Evolutionary conservation across 2,888 invertebrate species (phyloP).

Genomic region (Pseudococcus longispinus): DNA sequence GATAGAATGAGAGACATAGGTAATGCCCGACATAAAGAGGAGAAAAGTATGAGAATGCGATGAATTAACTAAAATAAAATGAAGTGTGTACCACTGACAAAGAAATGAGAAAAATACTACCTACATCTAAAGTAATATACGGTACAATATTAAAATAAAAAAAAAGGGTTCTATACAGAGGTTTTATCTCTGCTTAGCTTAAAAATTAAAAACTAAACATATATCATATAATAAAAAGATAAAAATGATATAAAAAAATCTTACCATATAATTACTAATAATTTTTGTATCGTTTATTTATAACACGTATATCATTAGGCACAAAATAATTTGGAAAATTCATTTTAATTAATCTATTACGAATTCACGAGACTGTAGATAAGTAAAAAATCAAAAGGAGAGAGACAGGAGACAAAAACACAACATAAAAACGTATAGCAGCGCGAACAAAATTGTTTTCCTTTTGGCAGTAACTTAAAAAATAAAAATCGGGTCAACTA

Average conservation of each 20-base stretch:
- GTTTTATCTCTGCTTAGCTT: constrained; percentile 2
- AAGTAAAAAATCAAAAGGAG: not conserved
- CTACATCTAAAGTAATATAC: constrained; percentile 19
- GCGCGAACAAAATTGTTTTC: not conserved
- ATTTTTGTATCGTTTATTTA: constrained; percentile 16
- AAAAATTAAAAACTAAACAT: constrained; percentile 30
- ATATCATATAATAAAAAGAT: constrained; percentile 37
- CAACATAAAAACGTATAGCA: not conserved
- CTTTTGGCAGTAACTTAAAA: constrained; percentile 24
- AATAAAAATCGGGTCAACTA: not conserved
- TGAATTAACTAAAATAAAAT: constrained; percentile 33
- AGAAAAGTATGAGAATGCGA: constrained; percentile 1
- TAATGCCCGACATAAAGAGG: no score
- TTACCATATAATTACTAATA: constrained; percentile 34
- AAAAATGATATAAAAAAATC: constrained; percentile 38
- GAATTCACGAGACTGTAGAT: not conserved
- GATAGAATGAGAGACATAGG: not conserved
- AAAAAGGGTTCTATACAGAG: constrained; percentile 14
- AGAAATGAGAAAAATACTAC: constrained; percentile 1
- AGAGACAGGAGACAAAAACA: not conserved
- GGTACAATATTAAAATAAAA: constrained; percentile 33
- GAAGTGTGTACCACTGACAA: constrained; percentile 10
- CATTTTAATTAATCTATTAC: not conserved
- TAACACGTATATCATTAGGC: constrained; percentile 21
- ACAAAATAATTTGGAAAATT: constrained; percentile 32